Evolutionary conservation across 2,797 vertebrate genomes (phyloP).

Genomic region (Ctenopoma multispine): DNA sequence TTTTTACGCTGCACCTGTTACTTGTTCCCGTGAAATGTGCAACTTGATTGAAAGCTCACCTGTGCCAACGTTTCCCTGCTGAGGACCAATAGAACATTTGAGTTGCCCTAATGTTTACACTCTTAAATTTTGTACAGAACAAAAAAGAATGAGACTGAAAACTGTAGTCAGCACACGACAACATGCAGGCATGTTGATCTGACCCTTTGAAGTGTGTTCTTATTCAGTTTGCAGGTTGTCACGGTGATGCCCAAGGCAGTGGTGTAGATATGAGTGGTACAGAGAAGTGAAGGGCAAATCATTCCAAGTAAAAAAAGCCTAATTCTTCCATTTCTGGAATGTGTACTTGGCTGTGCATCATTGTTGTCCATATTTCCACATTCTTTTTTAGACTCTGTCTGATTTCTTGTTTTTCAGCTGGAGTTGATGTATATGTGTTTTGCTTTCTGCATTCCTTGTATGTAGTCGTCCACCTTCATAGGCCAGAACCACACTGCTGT

Average conservation of each 20-base stretch:
- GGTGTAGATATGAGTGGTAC: constrained; percentile 35
- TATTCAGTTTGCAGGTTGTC: constrained; percentile 45
- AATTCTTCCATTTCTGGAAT: constrained; percentile 29
- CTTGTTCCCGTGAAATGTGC: constrained; percentile 35
- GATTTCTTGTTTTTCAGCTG: constrained; percentile 29
- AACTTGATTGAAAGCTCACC: constrained; percentile 62
- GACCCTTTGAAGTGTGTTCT: constrained; percentile 36
- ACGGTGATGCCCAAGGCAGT: constrained; percentile 43
- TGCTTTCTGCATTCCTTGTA: constrained; percentile 48
- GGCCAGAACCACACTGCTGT: constrained; percentile 56
- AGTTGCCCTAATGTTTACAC: constrained; percentile 70
- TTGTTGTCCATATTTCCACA: constrained; percentile 28
- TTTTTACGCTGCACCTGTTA: constrained; percentile 29
- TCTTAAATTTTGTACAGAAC: constrained; percentile 71
- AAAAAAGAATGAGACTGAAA: constrained; percentile 60
- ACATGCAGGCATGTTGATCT: constrained; percentile 88
- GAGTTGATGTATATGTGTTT: constrained; percentile 34
- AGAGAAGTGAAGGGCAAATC: constrained; percentile 41
- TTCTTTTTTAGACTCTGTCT: constrained; percentile 51
- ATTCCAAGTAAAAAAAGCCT: constrained; percentile 39
- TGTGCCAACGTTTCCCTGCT: constrained; percentile 86
- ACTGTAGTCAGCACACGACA: constrained; percentile 75
- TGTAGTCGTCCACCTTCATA: constrained; percentile 33
- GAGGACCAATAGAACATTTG: constrained; percentile 65
- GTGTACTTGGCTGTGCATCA: constrained; percentile 40